Evolutionary conservation across 2,113 vertebrate species (phyloP), one percentile per base, ranked within the genome.

Genomic region (Prolemur simus): DNA sequence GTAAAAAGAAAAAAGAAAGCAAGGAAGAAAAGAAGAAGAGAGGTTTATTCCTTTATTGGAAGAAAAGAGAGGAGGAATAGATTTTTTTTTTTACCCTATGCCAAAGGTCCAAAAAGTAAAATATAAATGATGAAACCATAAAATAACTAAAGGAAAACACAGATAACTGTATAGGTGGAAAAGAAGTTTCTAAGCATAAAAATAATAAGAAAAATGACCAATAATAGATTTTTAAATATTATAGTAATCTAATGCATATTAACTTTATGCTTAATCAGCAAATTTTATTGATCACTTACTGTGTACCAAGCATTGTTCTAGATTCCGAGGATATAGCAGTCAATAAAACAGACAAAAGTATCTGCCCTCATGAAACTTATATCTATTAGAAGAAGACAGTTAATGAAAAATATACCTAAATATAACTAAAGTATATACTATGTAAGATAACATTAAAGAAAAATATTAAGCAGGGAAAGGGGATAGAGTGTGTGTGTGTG

Each of bases 261-360:
- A 77, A 88, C 89, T 58, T 66, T 69, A 60, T 82, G 13, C 58
- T 60, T 81, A 69, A 77, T 56, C 32, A 8, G 21, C 54, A 95
- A 82, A 58, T 82, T 39, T 77, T 82, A 77, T n/a, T 49, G 25
- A 68, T 25, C 29, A 81, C 47, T 81, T 69, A n/a, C 89, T 68
- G 89, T 49, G 0, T 71, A 56, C 9, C 9, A 54, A 56, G 56
- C 12, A 66, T 39, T 77, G 3, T 42, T 64, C 12, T 73, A 93
- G 34, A 73, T 84, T 80, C 45, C 83, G 29, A 9, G 29, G 42
- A 73, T 80, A 7, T 0, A 66, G 25, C 0, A 63, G 32, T 80
- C 25, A 93, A 83, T 34, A 87, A 87, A 88, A 63, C 17, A 60
- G 21, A 90, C 20, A 71, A 87, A 96, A 92, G 66, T 78, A 84